Conservation (phyloP, 2,888 invertebrate genomes). For the Ochropleura leucogaster region DNA sequence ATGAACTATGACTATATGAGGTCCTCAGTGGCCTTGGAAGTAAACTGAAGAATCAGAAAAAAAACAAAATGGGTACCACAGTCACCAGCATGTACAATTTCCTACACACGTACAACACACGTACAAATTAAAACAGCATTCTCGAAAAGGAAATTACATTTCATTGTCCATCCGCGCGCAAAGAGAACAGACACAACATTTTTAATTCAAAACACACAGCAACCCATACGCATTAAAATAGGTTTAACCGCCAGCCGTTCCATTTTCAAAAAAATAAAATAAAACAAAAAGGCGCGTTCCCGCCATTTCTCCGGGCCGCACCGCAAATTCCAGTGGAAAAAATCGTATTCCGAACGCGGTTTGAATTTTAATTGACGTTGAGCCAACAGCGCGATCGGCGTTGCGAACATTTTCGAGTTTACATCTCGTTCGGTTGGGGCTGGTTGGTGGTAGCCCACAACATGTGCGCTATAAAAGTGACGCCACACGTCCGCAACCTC, state of each 20-base stretch:
- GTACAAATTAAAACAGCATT: conserved; percentile 62
- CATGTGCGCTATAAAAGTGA: conserved; percentile 81
- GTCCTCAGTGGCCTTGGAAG: neutral
- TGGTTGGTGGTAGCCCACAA: conserved; percentile 73
- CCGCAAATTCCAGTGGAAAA: conserved; percentile 90
- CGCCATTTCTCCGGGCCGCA: conserved; percentile 88
- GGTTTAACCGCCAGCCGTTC: conserved; percentile 89
- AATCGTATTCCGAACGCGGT: conserved; percentile 91
- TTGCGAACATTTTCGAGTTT: conserved; percentile 85
- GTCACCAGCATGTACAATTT: conserved; percentile 48
- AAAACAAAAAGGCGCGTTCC: conserved; percentile 89
- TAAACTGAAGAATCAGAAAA: conserved; percentile 14
- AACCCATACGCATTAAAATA: conserved; percentile 90
- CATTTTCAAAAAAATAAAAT: conserved; percentile 88
- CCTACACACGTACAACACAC: conserved; percentile 61
- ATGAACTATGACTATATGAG: too few relatives aligned
- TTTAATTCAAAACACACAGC: conserved; percentile 89
- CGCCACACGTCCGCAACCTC: conserved; percentile 77
- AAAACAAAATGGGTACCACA: conserved; percentile 28
- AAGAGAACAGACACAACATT: conserved; percentile 78
- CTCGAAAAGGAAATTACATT: conserved; percentile 87
- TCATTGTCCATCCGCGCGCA: conserved; percentile 82
- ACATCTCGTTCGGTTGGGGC: conserved; percentile 78
- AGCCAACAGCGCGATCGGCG: conserved; percentile 79
- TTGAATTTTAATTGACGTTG: conserved; percentile 91